Percentiles rank a stretch among this genome's conserved stretches.
phyloP scores from a whole-genome alignment of 2,113 vertebrate genomes.

The Camelus bactrianus region DNA sequence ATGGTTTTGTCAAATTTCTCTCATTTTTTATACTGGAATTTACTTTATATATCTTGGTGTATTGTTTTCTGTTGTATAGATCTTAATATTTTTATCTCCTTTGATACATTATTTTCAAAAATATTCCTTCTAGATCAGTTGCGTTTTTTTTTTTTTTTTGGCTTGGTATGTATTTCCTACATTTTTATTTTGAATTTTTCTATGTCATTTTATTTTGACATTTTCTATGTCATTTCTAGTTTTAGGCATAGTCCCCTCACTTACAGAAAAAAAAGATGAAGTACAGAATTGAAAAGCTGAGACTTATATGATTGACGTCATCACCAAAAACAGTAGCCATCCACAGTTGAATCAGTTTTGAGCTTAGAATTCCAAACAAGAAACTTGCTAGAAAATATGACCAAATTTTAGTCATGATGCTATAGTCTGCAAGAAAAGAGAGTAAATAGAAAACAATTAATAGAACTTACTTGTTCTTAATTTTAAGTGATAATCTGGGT shows the following conservation, averaged over 20 bases:
- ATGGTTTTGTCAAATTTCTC: background rate
- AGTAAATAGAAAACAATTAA: constrained; percentile 41
- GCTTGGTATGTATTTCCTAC: background rate
- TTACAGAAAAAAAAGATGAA: constrained; percentile 78
- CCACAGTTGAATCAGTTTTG: constrained; percentile 66
- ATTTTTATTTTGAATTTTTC: background rate
- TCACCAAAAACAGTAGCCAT: constrained; percentile 58
- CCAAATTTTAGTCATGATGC: background rate
- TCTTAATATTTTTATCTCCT: background rate
- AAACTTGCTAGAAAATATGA: constrained; percentile 52
- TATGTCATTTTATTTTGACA: background rate
- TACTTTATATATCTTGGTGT: background rate
- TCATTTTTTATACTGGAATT: background rate
- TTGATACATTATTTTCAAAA: constrained; percentile 30
- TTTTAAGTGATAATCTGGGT: background rate
- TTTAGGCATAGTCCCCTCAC: background rate
- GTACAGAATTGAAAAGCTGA: constrained; percentile 65
- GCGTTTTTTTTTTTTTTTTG: background rate
- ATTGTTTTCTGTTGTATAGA: background rate
- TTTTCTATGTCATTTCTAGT: background rate
- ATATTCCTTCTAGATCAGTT: background rate
- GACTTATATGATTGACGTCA: constrained; percentile 66
- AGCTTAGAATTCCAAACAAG: constrained; percentile 53
- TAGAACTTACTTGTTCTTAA: background rate
- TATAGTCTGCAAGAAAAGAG: background rate